phyloP scores from a whole-genome alignment of 2,888 invertebrate genomes.

The Brachyopa scutellaris region DNA sequence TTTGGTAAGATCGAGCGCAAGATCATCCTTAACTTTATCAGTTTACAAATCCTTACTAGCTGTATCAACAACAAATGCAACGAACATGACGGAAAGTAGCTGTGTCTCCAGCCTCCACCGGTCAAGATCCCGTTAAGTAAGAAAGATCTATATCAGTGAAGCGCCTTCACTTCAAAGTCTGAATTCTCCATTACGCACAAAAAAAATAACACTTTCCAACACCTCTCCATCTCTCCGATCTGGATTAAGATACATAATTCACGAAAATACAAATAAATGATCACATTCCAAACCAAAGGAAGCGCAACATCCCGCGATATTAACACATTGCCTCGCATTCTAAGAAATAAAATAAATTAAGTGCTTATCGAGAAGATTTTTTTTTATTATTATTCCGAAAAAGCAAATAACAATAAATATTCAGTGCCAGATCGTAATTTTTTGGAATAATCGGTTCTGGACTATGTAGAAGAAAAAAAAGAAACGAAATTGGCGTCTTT shows the following conservation, averaged over 20 bases:
- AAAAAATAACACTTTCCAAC: no score
- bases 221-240: no score
- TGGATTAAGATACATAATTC: slow-evolving; percentile 36
- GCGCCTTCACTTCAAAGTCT: no score
- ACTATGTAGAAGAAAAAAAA: not conserved
- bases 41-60: no score
- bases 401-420: slow-evolving; percentile 47
- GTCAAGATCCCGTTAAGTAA: no score
- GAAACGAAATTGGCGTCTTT: not conserved
- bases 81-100: no score
- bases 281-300: not conserved
- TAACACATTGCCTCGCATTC: not conserved
- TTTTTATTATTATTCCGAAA: not conserved
- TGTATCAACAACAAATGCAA: no score
- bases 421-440: slow-evolving; percentile 52
- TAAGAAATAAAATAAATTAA: slow-evolving; percentile 49
- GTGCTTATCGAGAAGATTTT: slow-evolving; percentile 29
- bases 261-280: not conserved
- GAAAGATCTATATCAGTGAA: no score
- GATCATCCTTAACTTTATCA: no score
- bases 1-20: no score
- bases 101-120: no score
- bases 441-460: slow-evolving; percentile 34
- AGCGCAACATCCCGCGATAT: not conserved
- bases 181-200: no score